Percentiles rank a stretch among this genome's conserved stretches.
Evolutionary conservation across 2,113 vertebrate species (phyloP).

Genomic region (Halichoerus grypus): DNA sequence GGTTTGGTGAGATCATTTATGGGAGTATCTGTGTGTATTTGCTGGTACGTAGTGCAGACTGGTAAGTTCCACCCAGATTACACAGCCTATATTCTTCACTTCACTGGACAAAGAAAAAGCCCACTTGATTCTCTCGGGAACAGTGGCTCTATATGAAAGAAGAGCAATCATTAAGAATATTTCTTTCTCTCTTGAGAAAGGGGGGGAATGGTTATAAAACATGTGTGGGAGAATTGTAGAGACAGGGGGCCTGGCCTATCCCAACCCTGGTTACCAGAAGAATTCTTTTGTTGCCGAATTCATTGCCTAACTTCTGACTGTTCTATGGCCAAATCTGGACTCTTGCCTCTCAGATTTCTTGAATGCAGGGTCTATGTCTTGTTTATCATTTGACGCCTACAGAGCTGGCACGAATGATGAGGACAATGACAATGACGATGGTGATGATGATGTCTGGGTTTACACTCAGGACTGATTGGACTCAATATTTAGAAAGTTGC

Average conservation of each 20-base stretch:
- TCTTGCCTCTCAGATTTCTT: not conserved
- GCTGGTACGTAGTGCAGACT: not conserved
- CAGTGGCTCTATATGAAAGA: not conserved
- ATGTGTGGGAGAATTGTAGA: slow-evolving; percentile 8
- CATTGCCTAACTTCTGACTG: not conserved
- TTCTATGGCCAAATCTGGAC: not conserved
- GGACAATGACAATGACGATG: not conserved
- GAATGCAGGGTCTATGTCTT: not conserved
- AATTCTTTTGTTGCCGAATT: slow-evolving; percentile 65
- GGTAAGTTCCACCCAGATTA: not conserved
- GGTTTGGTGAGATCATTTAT: slow-evolving; percentile 47
- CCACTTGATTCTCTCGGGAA: slow-evolving; percentile 65
- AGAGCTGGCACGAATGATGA: not conserved
- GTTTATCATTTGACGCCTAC: not conserved
- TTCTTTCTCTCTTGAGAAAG: not conserved
- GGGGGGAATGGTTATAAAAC: not conserved
- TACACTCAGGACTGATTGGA: not conserved
- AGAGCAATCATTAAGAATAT: not conserved
- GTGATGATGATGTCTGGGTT: not conserved
- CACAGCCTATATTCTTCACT: not conserved
- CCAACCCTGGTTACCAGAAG: slow-evolving; percentile 44
- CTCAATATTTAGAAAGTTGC: not conserved
- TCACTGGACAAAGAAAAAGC: slow-evolving; percentile 46
- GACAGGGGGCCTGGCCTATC: not conserved
- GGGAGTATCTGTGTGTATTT: slow-evolving; percentile 53